Evolutionary conservation across 2,113 vertebrate genomes (phyloP).

Genomic region (Boulengeromyrus knoepffleri): DNA sequence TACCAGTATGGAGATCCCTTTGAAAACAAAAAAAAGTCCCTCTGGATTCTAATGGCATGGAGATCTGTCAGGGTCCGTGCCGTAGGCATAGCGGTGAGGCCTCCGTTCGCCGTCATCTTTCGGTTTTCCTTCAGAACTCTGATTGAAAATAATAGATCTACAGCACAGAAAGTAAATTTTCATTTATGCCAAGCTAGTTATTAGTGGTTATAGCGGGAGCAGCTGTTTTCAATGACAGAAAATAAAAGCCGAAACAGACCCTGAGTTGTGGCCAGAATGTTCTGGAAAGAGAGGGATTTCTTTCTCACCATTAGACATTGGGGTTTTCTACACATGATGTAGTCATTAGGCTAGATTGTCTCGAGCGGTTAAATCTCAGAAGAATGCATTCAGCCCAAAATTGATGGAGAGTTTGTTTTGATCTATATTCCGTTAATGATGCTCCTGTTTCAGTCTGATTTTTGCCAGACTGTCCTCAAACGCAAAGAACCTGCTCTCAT

Average conservation of each 20-base stretch:
- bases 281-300: conserved; percentile 44
- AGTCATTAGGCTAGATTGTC: conserved; percentile 24
- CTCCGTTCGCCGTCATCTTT: conserved; percentile 38
- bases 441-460: not conserved
- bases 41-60: conserved; percentile 49
- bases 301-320: conserved; percentile 41
- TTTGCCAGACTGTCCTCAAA: not conserved
- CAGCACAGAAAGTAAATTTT: conserved; percentile 49
- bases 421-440: not conserved
- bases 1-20: not conserved
- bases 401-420: conserved; percentile 1
- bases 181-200: conserved; percentile 59
- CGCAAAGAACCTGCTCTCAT: not conserved
- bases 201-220: conserved; percentile 58
- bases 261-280: conserved; percentile 42
- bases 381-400: not conserved
- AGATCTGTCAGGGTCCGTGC: conserved; percentile 10
- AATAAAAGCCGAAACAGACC: conserved; percentile 43
- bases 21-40: conserved; percentile 24
- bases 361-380: not conserved
- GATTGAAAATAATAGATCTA: conserved; percentile 60
- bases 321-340: conserved; percentile 21
- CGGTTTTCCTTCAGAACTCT: conserved; percentile 49
- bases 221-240: conserved; percentile 67
- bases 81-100: conserved; percentile 43